Percentiles rank a stretch among this genome's conserved stretches.
Conservation (phyloP, 2,888 invertebrate genomes). For the Agrochola lychnidis region DNA sequence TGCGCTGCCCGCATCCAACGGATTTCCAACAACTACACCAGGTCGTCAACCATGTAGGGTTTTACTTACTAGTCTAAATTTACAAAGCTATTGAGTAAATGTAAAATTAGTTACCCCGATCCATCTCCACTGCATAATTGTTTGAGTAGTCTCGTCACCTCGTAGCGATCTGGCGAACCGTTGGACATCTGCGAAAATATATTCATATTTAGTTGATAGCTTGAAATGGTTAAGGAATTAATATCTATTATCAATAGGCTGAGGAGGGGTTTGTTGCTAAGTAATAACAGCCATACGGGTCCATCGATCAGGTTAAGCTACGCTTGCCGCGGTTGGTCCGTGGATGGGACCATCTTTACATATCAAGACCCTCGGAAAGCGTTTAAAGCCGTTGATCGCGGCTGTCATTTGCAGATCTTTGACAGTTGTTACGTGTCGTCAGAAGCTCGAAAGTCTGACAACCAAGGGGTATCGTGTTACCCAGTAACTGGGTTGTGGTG, state of each 20-base stretch:
- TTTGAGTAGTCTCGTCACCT: slow-evolving; percentile 79
- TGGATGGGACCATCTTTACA: no score
- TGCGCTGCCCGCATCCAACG: not conserved
- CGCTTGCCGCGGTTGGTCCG: no score
- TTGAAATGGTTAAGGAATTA: not conserved
- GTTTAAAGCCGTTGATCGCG: no score
- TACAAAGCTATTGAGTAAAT: not conserved
- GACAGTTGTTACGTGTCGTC: no score
- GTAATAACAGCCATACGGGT: no score
- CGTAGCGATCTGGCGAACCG: slow-evolving; percentile 68
- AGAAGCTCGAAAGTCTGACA: no score
- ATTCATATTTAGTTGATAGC: not conserved
- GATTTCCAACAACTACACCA: not conserved
- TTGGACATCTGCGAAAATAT: slow-evolving; percentile 62
- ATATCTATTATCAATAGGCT: not conserved
- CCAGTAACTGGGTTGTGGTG: no score
- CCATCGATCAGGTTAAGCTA: no score
- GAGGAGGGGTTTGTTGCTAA: no score
- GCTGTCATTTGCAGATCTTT: no score
- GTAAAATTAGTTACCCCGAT: slow-evolving; percentile 68
- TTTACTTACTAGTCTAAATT: not conserved
- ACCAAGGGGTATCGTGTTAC: no score
- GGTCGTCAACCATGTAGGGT: not conserved
- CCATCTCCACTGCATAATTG: slow-evolving; percentile 82
- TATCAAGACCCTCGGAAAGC: no score